A percentile compares a stretch with the other conserved stretches of the same genome.
Conservation (phyloP, 2,888 invertebrate species). For the Silvanus unidentatus region DNA sequence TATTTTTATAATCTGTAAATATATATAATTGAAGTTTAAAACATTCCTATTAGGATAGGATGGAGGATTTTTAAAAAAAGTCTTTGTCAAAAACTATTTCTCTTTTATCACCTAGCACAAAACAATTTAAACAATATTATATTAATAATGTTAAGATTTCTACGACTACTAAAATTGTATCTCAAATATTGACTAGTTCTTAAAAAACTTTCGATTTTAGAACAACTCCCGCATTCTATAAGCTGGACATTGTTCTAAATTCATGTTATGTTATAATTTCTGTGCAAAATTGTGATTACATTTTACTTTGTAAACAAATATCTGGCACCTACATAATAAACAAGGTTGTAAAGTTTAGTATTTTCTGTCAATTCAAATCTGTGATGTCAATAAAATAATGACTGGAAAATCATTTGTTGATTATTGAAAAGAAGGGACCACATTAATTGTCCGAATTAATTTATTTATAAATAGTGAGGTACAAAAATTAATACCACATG, state of each 20-base stretch:
- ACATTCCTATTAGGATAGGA: slow-evolving; percentile 35
- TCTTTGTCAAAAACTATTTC: slow-evolving; percentile 18
- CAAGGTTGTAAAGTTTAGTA: slow-evolving; percentile 39
- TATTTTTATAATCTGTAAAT: slow-evolving; percentile 39
- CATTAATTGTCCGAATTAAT: too few relatives aligned
- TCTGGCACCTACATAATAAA: slow-evolving; percentile 25
- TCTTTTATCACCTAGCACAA: slow-evolving; percentile 20
- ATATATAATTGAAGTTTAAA: slow-evolving; percentile 31
- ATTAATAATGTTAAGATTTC: slow-evolving; percentile 19
- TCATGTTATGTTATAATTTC: not conserved
- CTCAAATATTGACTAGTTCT: slow-evolving; percentile 4
- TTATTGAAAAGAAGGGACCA: too few relatives aligned
- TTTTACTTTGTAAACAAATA: slow-evolving; percentile 5
- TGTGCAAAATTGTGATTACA: slow-evolving; percentile 14
- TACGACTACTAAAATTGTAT: slow-evolving; percentile 14
- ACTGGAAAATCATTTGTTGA: not conserved
- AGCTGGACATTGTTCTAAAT: not conserved
- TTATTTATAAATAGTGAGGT: too few relatives aligned
- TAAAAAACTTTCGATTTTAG: too few relatives aligned
- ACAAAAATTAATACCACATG: too few relatives aligned
- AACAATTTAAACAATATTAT: slow-evolving; percentile 1
- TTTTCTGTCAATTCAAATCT: slow-evolving; percentile 45
- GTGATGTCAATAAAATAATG: slow-evolving; percentile 41
- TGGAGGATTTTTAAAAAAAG: slow-evolving; percentile 14
- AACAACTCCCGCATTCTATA: too few relatives aligned